Evolutionary conservation across 2,888 invertebrate genomes (phyloP).

Genomic region (Beris morrisii): DNA sequence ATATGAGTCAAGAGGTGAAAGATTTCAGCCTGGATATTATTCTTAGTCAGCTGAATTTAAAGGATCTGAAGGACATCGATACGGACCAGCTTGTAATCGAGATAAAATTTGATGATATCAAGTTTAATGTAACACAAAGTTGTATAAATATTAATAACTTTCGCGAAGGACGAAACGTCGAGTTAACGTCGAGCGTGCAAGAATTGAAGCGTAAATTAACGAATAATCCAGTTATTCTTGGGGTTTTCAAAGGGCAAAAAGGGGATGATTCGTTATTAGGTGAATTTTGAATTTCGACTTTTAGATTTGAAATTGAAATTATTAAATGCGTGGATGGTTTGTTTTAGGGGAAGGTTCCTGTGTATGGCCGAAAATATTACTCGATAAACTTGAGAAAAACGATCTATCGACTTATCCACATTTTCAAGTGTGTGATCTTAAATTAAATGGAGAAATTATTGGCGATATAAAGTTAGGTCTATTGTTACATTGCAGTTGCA

Average conservation of each 20-base stretch:
- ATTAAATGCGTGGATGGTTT: neutral
- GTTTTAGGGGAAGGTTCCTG: conserved; percentile 28
- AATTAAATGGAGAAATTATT: neutral
- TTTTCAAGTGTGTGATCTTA: conserved; percentile 21
- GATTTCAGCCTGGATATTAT: conserved; percentile 31
- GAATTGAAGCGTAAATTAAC: conserved; percentile 17
- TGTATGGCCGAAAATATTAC: conserved; percentile 23
- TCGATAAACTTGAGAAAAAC: neutral
- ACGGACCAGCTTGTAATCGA: conserved; percentile 9
- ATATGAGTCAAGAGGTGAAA: conserved; percentile 3
- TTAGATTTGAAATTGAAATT: neutral
- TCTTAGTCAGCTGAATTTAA: conserved; percentile 22
- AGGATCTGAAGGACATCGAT: conserved; percentile 2
- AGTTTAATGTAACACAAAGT: conserved; percentile 27
- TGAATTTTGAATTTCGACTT: neutral
- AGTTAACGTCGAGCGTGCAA: conserved; percentile 10
- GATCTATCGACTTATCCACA: conserved; percentile 20
- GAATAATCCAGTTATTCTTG: conserved; percentile 17
- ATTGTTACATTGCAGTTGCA: neutral
- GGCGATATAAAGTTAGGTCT: conserved; percentile 19
- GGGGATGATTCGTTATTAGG: neutral
- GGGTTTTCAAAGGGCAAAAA: neutral
- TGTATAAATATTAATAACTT: conserved; percentile 22
- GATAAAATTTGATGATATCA: conserved; percentile 26
- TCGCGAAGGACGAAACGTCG: conserved; percentile 32